Evolutionary conservation across 1,140 invertebrate species (phyloP), one percentile per base, ranked within the genome.

Genomic region (Zaprionus davidi): DNA sequence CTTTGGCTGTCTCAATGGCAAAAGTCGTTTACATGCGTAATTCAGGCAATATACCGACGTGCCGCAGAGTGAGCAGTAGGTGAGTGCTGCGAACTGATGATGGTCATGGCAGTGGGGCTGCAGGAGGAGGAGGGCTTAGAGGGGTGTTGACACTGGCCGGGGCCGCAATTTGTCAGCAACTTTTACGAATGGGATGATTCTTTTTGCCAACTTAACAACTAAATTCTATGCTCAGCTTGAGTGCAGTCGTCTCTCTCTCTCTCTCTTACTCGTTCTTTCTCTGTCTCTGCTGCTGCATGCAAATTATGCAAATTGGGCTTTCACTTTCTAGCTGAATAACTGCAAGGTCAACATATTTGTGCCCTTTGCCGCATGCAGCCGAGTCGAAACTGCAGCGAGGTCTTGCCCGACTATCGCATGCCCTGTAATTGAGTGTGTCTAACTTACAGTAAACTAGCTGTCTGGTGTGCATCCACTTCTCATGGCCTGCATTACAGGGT

Each of bases 1-100:
- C 84, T 88, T 87, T 88, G 74, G 57, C 85, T 76, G 81, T 88
- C 85, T 88, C 85, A 90, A 84, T 88, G 84, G 85, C 78, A 73
- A 81, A 81, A 88, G 85, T 81, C 77, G 57, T 83, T 77, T 75
- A 74, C 76, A 79, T 82, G 56, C 80, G 72, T 78, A 68, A 82
- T 88, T 65, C 36, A 67, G 68, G 64, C 85, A 73, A 73, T 77
- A 64, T 77, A 64, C 34, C 63, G 80, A 87, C 73, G 75, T 28
- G 44, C 46, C 60, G 67, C 68, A 90, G 78, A 88, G 81, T 59
- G 71, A 59, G 71, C 15, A 17, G 20, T 51, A 24, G 46, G 71
- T 56, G 63, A 70, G 67, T 69, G 62, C 26, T 57, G 55, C n/a
- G 36, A 22, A 53, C 9, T 5, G 63, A 28, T 34, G 53, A 34